Evolutionary conservation across 2,113 vertebrate genomes (phyloP).

Genomic region (Petrocephalus zakoni): DNA sequence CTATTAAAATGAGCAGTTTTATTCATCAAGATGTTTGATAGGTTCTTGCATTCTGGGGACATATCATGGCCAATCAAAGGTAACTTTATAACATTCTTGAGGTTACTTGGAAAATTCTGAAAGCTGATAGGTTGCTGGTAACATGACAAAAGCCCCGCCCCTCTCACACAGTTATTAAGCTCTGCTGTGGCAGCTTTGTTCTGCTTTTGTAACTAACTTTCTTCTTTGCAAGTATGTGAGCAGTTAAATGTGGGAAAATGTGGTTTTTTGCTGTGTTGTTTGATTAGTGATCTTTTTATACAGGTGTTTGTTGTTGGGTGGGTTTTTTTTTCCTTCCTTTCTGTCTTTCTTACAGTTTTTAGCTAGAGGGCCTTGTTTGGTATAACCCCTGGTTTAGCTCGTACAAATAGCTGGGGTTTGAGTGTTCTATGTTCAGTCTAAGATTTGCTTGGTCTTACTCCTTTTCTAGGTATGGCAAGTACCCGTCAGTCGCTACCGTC

Average conservation of each 20-base stretch:
- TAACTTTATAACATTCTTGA: neutral
- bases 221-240: constrained; percentile 29
- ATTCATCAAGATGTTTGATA: neutral
- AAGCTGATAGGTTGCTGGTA: neutral
- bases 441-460: neutral
- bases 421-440: neutral
- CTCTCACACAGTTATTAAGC: constrained; percentile 30
- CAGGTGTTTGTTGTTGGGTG: neutral
- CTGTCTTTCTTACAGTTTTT: neutral
- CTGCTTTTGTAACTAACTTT: constrained; percentile 17
- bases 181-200: neutral
- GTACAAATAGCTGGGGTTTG: neutral
- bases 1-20: neutral
- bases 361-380: neutral
- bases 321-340: neutral
- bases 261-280: neutral
- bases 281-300: neutral
- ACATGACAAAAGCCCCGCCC: neutral
- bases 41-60: neutral
- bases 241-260: neutral
- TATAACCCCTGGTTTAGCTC: neutral
- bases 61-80: neutral
- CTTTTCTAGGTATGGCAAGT: constrained; percentile 45
- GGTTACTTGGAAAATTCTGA: neutral
- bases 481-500: constrained; percentile 31